phyloP scores from a whole-genome alignment of 2,797 vertebrate species.

The Sebastes wilsoni region DNA sequence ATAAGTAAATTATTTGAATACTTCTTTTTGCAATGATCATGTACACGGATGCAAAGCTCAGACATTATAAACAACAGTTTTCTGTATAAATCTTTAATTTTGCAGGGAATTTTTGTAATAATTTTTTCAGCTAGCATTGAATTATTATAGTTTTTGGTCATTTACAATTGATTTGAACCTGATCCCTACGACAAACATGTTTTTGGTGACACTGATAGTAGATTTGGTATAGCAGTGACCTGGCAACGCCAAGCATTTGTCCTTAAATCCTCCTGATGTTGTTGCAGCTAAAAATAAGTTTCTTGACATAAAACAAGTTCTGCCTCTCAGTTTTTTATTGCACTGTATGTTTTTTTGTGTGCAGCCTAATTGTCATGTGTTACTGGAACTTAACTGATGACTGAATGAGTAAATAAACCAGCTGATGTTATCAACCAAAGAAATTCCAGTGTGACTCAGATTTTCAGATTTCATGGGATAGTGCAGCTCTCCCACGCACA shows the following conservation, averaged over 20 bases:
- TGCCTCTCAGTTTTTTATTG: conserved; percentile 17
- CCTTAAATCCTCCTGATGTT: background rate
- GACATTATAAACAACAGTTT: background rate
- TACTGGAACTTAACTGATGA: background rate
- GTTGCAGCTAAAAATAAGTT: conserved; percentile 30
- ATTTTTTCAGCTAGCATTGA: background rate
- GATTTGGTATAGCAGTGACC: background rate
- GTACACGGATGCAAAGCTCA: background rate
- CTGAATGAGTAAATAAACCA: conserved; percentile 14
- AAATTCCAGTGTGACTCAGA: conserved; percentile 31
- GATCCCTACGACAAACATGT: background rate
- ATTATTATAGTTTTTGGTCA: background rate
- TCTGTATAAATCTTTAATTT: background rate
- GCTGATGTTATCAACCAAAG: conserved; percentile 41
- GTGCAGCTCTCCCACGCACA: conserved; percentile 59
- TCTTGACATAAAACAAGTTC: background rate
- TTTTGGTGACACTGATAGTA: background rate
- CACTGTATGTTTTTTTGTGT: background rate
- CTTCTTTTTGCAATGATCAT: background rate
- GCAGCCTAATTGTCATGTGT: background rate
- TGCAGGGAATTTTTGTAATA: background rate
- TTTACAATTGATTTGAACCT: background rate
- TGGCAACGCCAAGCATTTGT: background rate
- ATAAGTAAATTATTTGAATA: background rate
- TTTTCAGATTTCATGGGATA: conserved; percentile 61